phyloP scores from a whole-genome alignment of 2,113 vertebrate genomes.

The Erinaceus europaeus region DNA sequence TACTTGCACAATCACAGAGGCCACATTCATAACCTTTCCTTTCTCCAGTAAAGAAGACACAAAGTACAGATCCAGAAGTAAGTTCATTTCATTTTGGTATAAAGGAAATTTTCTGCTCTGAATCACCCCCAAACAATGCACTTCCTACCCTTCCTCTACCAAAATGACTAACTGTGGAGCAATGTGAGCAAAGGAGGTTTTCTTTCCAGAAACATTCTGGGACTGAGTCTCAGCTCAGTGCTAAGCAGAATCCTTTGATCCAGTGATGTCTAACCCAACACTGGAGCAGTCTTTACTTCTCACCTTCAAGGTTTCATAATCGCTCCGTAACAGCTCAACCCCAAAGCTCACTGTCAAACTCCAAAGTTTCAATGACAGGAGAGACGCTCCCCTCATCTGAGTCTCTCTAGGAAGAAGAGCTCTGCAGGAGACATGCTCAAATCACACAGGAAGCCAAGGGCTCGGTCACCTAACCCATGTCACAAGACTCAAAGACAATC shows the following conservation, averaged over 20 bases:
- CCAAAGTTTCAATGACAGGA: not conserved
- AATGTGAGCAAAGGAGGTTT: not conserved
- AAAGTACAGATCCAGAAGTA: not conserved
- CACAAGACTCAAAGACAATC: not conserved
- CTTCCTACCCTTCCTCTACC: not conserved
- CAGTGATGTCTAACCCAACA: not conserved
- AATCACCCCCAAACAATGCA: not conserved
- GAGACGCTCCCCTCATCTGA: not conserved
- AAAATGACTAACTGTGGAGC: not conserved
- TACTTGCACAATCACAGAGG: not conserved
- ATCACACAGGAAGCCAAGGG: rapidly evolving
- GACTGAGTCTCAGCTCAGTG: not conserved
- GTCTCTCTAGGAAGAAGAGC: not conserved
- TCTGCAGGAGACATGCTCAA: not conserved
- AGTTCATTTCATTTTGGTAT: not conserved
- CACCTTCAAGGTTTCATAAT: not conserved
- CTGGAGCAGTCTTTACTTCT: not conserved
- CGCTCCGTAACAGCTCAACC: not conserved
- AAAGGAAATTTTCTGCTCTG: too few species aligned
- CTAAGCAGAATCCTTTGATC: not conserved
- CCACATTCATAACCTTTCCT: not conserved
- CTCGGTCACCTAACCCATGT: not conserved
- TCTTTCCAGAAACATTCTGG: not conserved
- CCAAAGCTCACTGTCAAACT: not conserved
- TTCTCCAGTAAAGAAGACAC: not conserved